phyloP scores from a whole-genome alignment of 1,140 invertebrate species.

The Diuraphis noxia region DNA sequence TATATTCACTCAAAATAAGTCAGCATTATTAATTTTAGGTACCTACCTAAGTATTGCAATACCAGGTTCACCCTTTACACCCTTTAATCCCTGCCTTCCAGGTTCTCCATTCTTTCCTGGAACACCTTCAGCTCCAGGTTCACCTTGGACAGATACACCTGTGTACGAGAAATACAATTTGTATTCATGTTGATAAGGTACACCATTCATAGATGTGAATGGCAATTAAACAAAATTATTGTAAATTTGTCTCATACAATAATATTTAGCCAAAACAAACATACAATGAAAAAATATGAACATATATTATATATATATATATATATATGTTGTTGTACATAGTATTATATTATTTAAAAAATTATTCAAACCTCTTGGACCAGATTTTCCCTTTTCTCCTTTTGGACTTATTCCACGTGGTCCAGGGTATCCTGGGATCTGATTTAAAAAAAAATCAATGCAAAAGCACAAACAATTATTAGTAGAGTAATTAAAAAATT shows the following conservation, averaged over 20 bases:
- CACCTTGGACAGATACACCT: slow-evolving; percentile 60
- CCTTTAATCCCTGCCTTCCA: slow-evolving; percentile 61
- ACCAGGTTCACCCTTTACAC: slow-evolving; percentile 61
- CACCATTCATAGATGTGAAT: neutral
- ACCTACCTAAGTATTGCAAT: slow-evolving; percentile 53
- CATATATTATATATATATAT: neutral
- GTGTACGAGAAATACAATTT: neutral
- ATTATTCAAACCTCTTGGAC: slow-evolving; percentile 55
- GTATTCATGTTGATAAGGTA: neutral
- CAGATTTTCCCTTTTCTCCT: slow-evolving; percentile 27
- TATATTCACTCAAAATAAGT: neutral
- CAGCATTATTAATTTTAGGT: neutral
- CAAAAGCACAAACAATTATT: neutral
- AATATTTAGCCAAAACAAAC: neutral
- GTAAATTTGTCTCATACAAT: neutral
- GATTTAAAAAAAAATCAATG: neutral
- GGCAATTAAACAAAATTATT: neutral
- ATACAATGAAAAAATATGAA: neutral
- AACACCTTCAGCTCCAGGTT: slow-evolving; percentile 62
- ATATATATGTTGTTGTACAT: neutral
- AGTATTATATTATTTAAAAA: neutral
- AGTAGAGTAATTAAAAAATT: neutral
- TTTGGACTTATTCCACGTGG: slow-evolving; percentile 58
- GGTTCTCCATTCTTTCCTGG: slow-evolving; percentile 60
- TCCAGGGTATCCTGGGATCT: slow-evolving; percentile 60